Conservation (phyloP, 2,888 invertebrate genomes). For the Capitulum mitella region DNA sequence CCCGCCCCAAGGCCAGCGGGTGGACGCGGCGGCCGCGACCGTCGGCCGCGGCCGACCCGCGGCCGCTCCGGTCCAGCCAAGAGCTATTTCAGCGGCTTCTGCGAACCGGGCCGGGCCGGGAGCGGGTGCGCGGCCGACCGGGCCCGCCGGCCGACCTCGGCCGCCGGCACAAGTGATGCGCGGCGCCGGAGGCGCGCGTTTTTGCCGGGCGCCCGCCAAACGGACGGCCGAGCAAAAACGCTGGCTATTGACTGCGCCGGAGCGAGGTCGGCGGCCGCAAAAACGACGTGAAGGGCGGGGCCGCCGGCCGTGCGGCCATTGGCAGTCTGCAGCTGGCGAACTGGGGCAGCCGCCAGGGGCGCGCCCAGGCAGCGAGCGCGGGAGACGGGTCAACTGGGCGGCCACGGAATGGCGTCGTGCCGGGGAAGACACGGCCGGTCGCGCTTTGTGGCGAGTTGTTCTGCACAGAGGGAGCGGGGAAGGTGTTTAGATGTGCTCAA, state of each 20-base stretch:
- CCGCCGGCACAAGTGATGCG: neutral
- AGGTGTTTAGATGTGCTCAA: too few relatives aligned
- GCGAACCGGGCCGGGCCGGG: neutral
- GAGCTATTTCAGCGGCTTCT: neutral
- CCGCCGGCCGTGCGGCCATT: neutral
- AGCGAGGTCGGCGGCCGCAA: constrained; percentile 1
- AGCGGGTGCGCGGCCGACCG: neutral
- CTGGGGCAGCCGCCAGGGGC: neutral
- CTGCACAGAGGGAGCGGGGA: too few relatives aligned
- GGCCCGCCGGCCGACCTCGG: neutral
- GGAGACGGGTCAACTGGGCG: neutral
- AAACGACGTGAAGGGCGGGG: constrained; percentile 13
- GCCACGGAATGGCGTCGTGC: too few relatives aligned
- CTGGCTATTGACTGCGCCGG: neutral
- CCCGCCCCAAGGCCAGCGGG: neutral
- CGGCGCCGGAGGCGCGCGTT: neutral
- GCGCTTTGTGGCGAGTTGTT: too few relatives aligned
- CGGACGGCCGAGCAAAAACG: constrained; percentile 8
- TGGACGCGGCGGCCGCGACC: neutral
- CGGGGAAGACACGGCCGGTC: too few relatives aligned
- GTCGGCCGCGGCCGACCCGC: neutral
- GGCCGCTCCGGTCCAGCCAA: neutral
- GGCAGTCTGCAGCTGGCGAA: neutral
- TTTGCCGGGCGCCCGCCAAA: neutral
- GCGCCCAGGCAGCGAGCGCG: neutral